A percentile compares a stretch with the other conserved stretches of the same genome.
These are phyloP conservation scores for Muschampia plurimacula DNA, from an alignment of 2,888 invertebrate species.

Conservation along the genomic window DNA sequence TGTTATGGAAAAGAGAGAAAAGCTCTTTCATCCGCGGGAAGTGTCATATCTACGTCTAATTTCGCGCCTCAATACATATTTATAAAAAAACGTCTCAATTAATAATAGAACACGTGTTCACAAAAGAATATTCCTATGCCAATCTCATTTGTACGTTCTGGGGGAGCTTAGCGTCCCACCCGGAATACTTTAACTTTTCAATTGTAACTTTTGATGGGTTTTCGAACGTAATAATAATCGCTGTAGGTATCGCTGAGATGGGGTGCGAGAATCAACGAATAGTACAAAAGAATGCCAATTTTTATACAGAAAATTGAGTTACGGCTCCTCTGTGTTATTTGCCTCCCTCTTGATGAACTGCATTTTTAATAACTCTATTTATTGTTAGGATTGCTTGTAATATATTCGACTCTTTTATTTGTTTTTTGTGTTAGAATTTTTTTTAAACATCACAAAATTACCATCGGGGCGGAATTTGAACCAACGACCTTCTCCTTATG, in stretches of 20 bases:
- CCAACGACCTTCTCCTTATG: too few species aligned
- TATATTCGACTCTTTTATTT: background rate
- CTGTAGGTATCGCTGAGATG: constrained; percentile 70
- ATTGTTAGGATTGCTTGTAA: background rate
- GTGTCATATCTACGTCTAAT: background rate
- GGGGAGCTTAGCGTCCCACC: constrained; percentile 75
- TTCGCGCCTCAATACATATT: background rate
- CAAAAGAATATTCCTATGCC: constrained; percentile 79
- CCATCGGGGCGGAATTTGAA: too few species aligned
- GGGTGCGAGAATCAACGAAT: constrained; percentile 78
- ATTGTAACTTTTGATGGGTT: constrained; percentile 86
- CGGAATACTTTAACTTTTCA: constrained; percentile 86
- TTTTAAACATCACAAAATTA: too few species aligned
- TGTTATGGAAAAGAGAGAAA: constrained; percentile 1
- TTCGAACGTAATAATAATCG: constrained; percentile 85
- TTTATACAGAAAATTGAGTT: constrained; percentile 82
- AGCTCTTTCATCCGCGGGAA: background rate
- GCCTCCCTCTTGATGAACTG: constrained; percentile 57
- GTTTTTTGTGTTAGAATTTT: too few species aligned
- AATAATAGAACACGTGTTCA: constrained; percentile 53
- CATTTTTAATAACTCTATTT: constrained; percentile 36
- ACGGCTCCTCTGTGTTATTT: constrained; percentile 71
- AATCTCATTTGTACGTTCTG: constrained; percentile 81
- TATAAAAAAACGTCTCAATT: constrained; percentile 25
- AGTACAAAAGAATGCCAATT: constrained; percentile 82